These are phyloP conservation scores for Ascaphus truei DNA, from an alignment of 2,113 vertebrate species.

Conservation along the genomic window DNA sequence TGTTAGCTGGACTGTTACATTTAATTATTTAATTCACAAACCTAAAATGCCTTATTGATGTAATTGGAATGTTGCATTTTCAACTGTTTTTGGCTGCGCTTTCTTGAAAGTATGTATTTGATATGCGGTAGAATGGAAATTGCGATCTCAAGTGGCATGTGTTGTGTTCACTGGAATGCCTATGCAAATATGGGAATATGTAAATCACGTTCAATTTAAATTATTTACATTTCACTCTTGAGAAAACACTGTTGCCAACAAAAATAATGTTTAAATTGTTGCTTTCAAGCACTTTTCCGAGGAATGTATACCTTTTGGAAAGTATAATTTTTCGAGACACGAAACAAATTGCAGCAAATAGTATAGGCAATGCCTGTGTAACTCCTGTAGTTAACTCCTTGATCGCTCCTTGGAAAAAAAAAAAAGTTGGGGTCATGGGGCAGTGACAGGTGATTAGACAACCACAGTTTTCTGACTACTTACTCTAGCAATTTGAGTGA, in stretches of 20 bases:
- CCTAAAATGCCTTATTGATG: background rate
- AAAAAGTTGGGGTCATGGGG: too few species aligned
- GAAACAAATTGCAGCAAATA: background rate
- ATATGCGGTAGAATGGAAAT: conserved; percentile 17
- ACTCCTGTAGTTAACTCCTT: too few species aligned
- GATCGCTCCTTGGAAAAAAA: too few species aligned
- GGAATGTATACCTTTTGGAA: background rate
- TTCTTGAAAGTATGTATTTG: background rate
- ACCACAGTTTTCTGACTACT: background rate
- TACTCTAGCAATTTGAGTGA: background rate
- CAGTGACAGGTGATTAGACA: background rate
- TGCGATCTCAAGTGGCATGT: conserved; percentile 17
- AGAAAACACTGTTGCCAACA: conserved; percentile 1
- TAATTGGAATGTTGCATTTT: background rate
- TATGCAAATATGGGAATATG: conserved; percentile 26
- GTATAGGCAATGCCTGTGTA: background rate
- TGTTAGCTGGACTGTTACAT: background rate
- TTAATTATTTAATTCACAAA: background rate
- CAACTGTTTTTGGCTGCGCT: conserved; percentile 1
- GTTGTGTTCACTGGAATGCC: conserved; percentile 2
- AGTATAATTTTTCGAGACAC: background rate
- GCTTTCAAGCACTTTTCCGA: background rate
- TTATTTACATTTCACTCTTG: conserved; percentile 18
- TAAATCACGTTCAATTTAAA: conserved; percentile 26
- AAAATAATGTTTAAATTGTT: conserved; percentile 15